Conservation (phyloP, 1,140 invertebrate genomes). For the Dendroctonus valens region DNA sequence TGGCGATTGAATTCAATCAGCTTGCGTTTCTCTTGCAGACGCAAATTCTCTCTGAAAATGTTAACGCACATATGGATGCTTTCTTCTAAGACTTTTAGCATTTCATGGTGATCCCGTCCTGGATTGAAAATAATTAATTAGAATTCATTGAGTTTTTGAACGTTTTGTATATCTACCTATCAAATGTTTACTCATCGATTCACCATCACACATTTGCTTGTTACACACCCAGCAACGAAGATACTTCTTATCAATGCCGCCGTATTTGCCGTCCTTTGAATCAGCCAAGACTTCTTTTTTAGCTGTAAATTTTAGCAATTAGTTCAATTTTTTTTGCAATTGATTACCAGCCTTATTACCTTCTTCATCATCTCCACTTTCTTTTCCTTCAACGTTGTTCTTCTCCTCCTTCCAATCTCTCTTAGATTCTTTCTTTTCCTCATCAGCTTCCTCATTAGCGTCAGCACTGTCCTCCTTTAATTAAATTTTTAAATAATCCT, state of each 20-base stretch:
- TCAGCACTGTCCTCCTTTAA: too few relatives aligned
- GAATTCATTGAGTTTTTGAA: slow-evolving; percentile 4
- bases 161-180: slow-evolving; percentile 64
- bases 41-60: slow-evolving; percentile 74
- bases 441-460: too few relatives aligned
- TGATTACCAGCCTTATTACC: too few relatives aligned
- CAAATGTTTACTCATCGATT: slow-evolving; percentile 78
- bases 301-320: too few relatives aligned
- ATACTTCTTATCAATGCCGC: slow-evolving; percentile 59
- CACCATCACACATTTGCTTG: slow-evolving; percentile 81
- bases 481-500: too few relatives aligned
- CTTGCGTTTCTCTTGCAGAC: slow-evolving; percentile 67
- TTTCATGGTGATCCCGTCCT: slow-evolving; percentile 58
- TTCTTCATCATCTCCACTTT: too few relatives aligned
- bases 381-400: too few relatives aligned
- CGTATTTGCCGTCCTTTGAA: too few relatives aligned
- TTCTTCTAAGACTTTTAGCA: slow-evolving; percentile 78
- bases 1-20: slow-evolving; percentile 64
- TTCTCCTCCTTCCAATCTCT: too few relatives aligned
- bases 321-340: too few relatives aligned
- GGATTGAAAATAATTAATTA: slow-evolving; percentile 10
- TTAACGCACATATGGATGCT: slow-evolving; percentile 77
- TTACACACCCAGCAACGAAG: slow-evolving; percentile 72
- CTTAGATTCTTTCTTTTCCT: too few relatives aligned
- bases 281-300: too few relatives aligned